phyloP scores from a whole-genome alignment of 1,140 invertebrate species.

The Rhyacophila brunnea region DNA sequence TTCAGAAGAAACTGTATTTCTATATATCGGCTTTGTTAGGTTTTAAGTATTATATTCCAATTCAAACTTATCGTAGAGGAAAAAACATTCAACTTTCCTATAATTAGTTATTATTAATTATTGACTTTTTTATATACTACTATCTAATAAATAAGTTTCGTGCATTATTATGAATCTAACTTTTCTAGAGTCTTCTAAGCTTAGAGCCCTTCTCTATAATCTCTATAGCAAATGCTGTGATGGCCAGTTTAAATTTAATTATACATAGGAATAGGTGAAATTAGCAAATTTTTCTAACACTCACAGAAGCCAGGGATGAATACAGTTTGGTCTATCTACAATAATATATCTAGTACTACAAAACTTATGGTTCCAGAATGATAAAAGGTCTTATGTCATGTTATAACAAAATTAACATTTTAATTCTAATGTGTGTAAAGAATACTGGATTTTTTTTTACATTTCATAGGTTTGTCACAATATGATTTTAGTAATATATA shows the following conservation, averaged over 20 bases:
- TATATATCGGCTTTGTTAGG: not conserved
- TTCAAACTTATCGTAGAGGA: not conserved
- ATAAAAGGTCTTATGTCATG: not conserved
- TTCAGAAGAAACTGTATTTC: no score
- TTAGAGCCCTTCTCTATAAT: slow-evolving; percentile 7
- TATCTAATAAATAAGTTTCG: slow-evolving; percentile 1
- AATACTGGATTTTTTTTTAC: not conserved
- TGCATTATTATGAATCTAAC: slow-evolving; percentile 5
- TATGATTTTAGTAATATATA: no score
- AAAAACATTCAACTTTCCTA: not conserved
- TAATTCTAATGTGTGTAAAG: no score
- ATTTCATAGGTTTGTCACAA: no score
- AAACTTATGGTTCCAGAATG: not conserved
- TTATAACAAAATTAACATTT: not conserved
- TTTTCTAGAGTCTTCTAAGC: slow-evolving; percentile 11
- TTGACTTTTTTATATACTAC: not conserved
- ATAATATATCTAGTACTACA: not conserved
- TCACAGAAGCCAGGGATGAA: slow-evolving; percentile 1
- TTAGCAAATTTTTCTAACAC: not conserved
- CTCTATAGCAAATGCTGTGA: slow-evolving; percentile 23
- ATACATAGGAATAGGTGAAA: not conserved
- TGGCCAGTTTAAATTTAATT: slow-evolving; percentile 7
- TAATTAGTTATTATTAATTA: no score
- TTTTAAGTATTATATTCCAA: not conserved
- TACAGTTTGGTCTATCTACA: no score